Evolutionary conservation across 1,140 invertebrate genomes (phyloP).

Genomic region (Meloidogyne exigua): DNA sequence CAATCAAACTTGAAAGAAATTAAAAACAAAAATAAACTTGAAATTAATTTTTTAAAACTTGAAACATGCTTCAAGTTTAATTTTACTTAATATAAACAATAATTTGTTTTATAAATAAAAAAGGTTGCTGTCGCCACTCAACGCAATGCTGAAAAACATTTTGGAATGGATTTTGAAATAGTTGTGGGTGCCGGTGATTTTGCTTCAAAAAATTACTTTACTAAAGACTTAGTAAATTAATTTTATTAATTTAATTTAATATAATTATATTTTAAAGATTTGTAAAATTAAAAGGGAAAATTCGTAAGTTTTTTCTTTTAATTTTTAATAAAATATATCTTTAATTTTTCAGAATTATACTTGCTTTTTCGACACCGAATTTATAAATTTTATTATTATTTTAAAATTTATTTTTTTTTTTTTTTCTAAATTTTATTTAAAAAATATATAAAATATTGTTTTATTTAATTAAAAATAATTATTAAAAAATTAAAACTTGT

Average conservation of each 20-base stretch:
- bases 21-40: background rate
- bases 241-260: background rate
- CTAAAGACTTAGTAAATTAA: slow-evolving; percentile 22
- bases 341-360: slow-evolving; percentile 27
- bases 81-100: too few relatives aligned
- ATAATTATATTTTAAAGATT: slow-evolving; percentile 15
- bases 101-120: background rate
- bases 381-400: background rate
- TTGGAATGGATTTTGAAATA: slow-evolving; percentile 42
- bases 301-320: slow-evolving; percentile 28
- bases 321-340: background rate
- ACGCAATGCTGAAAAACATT: slow-evolving; percentile 32
- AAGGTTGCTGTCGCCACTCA: slow-evolving; percentile 37
- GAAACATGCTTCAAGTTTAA: background rate
- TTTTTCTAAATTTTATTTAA: too few relatives aligned
- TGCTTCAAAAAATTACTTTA: slow-evolving; percentile 45
- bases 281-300: slow-evolving; percentile 44
- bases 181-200: slow-evolving; percentile 45
- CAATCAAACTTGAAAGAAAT: background rate
- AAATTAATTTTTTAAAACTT: background rate
- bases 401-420: too few relatives aligned
- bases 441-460: too few relatives aligned
- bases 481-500: too few relatives aligned
- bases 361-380: slow-evolving; percentile 32
- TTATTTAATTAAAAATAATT: too few relatives aligned